Conservation (phyloP, 2,888 invertebrate species). For the Caenorhabditis afra region DNA sequence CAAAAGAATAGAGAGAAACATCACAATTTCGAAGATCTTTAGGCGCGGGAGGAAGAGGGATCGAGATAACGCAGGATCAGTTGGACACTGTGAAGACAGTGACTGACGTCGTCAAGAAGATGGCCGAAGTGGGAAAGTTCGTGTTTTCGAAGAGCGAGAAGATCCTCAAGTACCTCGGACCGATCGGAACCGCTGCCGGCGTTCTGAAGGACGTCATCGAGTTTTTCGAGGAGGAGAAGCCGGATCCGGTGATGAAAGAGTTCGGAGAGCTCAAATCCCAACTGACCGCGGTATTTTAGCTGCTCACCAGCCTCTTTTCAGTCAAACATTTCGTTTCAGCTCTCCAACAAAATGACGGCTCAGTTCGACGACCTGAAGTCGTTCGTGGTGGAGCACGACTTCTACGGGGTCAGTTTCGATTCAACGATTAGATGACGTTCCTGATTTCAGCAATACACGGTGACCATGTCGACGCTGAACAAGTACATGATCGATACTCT, state of each 20-base stretch:
- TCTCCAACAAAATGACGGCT: background rate
- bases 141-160: no score
- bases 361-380: conserved; percentile 1
- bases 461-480: background rate
- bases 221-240: background rate
- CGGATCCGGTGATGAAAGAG: background rate
- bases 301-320: no score
- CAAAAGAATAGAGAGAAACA: no score
- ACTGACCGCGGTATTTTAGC: background rate
- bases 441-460: background rate
- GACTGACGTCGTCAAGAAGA: no score
- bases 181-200: background rate
- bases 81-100: no score
- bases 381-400: background rate
- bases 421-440: background rate
- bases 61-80: no score
- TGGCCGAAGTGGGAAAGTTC: no score
- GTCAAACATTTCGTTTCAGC: background rate
- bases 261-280: background rate
- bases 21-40: no score
- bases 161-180: background rate
- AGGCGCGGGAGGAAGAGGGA: no score
- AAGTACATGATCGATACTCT: background rate
- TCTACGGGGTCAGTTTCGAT: background rate
- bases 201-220: background rate